phyloP scores from a whole-genome alignment of 2,888 invertebrate genomes.

The Nysson spinosus region DNA sequence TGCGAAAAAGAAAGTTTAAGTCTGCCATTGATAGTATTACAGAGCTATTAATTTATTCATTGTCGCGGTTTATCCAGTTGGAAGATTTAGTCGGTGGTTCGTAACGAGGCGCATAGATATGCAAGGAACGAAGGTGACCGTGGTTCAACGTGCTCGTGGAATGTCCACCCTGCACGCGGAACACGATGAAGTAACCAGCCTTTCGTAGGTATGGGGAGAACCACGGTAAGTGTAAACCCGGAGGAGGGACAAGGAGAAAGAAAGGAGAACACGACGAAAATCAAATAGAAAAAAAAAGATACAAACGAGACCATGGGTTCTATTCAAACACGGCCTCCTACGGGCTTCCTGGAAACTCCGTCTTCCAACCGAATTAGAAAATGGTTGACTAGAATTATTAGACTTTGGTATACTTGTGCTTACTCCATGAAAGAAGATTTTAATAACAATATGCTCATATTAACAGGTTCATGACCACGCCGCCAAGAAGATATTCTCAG shows the following conservation, averaged over 20 bases:
- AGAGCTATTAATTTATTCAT: not conserved
- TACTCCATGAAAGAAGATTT: too few species aligned
- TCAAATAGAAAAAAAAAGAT: conserved; percentile 13
- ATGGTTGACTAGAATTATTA: too few species aligned
- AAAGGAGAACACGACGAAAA: not conserved
- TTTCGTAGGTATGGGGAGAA: conserved; percentile 21
- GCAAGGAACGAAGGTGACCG: conserved; percentile 51
- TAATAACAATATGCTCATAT: too few species aligned
- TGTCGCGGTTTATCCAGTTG: not conserved
- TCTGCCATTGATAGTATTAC: too few species aligned
- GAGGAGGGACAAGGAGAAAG: not conserved
- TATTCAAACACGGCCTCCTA: too few species aligned
- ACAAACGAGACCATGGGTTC: conserved; percentile 2
- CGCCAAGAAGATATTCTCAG: too few species aligned
- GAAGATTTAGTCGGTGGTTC: conserved; percentile 8
- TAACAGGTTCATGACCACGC: too few species aligned
- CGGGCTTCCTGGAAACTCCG: too few species aligned
- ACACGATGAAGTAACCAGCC: conserved; percentile 63
- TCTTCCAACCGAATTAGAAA: too few species aligned
- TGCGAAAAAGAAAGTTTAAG: not conserved
- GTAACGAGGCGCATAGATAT: conserved; percentile 24
- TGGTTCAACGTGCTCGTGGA: conserved; percentile 73
- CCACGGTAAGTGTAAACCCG: conserved; percentile 10
- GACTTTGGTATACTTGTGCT: too few species aligned
- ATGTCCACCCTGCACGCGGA: conserved; percentile 61